Conservation (phyloP, 2,888 invertebrate genomes). For the Hymenopus coronatus region DNA sequence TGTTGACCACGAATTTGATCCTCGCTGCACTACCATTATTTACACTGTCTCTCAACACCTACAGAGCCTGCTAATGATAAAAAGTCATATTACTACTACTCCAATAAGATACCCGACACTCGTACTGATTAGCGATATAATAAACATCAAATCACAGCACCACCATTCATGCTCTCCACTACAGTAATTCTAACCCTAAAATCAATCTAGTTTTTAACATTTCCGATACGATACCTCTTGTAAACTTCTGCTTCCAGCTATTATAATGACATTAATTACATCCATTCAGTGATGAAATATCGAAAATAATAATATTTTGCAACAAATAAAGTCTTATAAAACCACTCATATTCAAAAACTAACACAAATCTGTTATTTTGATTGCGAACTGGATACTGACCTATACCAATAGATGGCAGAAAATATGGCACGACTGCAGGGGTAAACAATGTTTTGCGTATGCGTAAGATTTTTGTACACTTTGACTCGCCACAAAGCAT, state of each 20-base stretch:
- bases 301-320: not conserved
- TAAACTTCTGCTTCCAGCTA: not conserved
- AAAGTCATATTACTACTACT: not conserved
- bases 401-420: slow-evolving; percentile 17
- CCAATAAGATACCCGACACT: not conserved
- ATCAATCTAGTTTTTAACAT: not conserved
- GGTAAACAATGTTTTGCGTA: not conserved
- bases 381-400: slow-evolving; percentile 7
- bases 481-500: not conserved
- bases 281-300: not conserved
- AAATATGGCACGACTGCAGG: not conserved
- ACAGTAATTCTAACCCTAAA: not conserved
- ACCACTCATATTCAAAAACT: slow-evolving; percentile 18
- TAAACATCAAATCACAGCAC: not conserved
- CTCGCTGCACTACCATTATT: slow-evolving; percentile 14
- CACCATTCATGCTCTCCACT: not conserved
- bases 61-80: not conserved
- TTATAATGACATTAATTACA: not conserved
- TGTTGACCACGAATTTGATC: not conserved
- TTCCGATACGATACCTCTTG: not conserved
- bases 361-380: slow-evolving; percentile 25
- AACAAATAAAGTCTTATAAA: not conserved
- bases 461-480: not conserved
- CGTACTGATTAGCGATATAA: not conserved
- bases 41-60: not conserved